phyloP scores from a whole-genome alignment of 2,113 vertebrate species.

The Ptilorrhoa leucosticta region DNA sequence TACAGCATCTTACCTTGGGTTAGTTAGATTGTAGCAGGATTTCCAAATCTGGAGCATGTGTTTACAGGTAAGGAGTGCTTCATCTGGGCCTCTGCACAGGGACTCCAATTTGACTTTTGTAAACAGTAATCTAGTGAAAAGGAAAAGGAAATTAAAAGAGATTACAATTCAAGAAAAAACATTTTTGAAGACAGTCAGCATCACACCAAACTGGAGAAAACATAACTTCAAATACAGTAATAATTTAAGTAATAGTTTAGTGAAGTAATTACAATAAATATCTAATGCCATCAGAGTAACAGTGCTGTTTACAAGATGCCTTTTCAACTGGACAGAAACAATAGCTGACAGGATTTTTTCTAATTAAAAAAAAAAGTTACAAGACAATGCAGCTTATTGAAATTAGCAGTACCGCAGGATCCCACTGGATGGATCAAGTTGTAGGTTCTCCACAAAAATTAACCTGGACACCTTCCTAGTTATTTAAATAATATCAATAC shows the following conservation, averaged over 20 bases:
- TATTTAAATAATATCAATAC: neutral
- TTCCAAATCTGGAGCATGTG: conserved; percentile 99
- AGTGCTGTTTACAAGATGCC: neutral
- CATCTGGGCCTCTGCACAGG: conserved; percentile 90
- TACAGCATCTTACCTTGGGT: conserved; percentile 84
- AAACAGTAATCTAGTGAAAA: conserved; percentile 84
- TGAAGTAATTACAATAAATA: neutral
- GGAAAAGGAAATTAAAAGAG: neutral
- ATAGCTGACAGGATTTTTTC: neutral
- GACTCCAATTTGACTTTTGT: conserved; percentile 97
- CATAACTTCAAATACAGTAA: neutral
- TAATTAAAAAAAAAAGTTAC: neutral
- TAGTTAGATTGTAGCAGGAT: conserved; percentile 97
- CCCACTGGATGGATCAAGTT: neutral
- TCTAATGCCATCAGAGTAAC: neutral
- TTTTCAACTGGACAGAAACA: neutral
- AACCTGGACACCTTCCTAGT: neutral
- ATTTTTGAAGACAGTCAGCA: neutral
- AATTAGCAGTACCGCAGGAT: neutral
- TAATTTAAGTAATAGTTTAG: neutral
- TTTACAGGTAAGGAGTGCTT: conserved; percentile 95
- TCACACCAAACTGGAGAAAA: neutral
- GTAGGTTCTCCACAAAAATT: neutral
- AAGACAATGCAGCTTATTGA: neutral
- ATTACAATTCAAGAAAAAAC: neutral